A percentile compares a stretch with the other conserved stretches of the same genome.
phyloP scores from a whole-genome alignment of 2,888 invertebrate genomes.

The Latrodectus elegans region DNA sequence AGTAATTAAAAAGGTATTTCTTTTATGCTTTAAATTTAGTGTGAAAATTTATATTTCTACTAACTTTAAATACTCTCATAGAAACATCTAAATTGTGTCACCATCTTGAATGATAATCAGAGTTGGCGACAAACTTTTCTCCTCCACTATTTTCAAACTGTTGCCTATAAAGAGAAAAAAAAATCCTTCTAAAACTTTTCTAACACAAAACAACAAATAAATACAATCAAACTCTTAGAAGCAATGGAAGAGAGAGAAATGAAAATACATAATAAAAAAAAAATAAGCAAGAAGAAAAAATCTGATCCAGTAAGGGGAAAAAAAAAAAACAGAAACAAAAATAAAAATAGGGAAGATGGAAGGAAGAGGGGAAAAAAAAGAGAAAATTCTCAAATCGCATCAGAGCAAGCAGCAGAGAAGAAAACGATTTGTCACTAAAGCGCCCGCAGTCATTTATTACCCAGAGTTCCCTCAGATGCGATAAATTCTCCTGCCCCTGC shows the following conservation, averaged over 20 bases:
- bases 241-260: background rate
- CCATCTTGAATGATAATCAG: too few species aligned
- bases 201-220: background rate
- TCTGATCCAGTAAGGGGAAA: conserved; percentile 6
- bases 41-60: too few species aligned
- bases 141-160: too few species aligned
- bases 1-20: too few species aligned
- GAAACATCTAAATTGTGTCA: too few species aligned
- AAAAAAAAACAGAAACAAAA: conserved; percentile 38
- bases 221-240: background rate
- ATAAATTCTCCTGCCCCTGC: conserved; percentile 65
- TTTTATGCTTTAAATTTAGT: too few species aligned
- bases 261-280: background rate
- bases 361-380: conserved; percentile 7
- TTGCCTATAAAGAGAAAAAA: too few species aligned
- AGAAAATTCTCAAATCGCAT: conserved; percentile 66
- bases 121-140: too few species aligned
- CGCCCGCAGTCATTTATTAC: conserved; percentile 67
- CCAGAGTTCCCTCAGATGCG: conserved; percentile 47
- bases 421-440: conserved; percentile 67
- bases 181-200: background rate
- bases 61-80: too few species aligned
- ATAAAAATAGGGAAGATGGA: conserved; percentile 38
- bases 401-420: conserved; percentile 52
- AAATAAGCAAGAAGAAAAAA: background rate